A percentile compares a stretch with the other conserved stretches of the same genome.
phyloP scores from a whole-genome alignment of 2,888 invertebrate genomes.

The Troglohyphantes excavatus region DNA sequence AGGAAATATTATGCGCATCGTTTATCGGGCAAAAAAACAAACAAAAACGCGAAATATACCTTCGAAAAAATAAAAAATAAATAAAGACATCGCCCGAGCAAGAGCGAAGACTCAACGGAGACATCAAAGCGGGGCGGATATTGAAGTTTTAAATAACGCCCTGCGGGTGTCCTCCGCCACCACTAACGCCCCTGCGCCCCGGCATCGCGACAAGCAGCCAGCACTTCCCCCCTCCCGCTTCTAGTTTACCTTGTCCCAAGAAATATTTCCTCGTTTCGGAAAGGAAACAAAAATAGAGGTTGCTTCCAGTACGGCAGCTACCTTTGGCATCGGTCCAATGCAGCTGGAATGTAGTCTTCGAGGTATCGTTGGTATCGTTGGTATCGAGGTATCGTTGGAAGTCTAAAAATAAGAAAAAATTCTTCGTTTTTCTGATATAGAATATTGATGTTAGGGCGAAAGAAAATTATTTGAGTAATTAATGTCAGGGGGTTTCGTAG shows the following conservation, averaged over 20 bases:
- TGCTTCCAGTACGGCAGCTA: constrained; percentile 10
- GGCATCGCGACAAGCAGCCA: constrained; percentile 28
- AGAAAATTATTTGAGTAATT: no score
- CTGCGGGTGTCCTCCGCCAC: not conserved
- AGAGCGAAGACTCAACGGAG: constrained; percentile 18
- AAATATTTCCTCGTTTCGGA: constrained; percentile 61
- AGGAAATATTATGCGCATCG: constrained; percentile 19
- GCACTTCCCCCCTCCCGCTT: not conserved
- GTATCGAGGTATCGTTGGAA: not conserved
- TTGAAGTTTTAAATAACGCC: constrained; percentile 75
- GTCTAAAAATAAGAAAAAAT: not conserved
- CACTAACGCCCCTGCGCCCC: not conserved
- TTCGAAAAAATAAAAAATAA: not conserved
- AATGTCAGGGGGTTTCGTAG: no score
- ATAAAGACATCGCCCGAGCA: not conserved
- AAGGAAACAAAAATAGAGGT: constrained; percentile 42
- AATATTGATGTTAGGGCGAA: no score
- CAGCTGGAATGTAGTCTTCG: not conserved
- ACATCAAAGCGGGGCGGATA: constrained; percentile 60
- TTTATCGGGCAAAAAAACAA: constrained; percentile 9
- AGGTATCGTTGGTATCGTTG: no score
- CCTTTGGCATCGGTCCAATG: constrained; percentile 45
- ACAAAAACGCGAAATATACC: not conserved
- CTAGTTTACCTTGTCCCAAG: constrained; percentile 60
- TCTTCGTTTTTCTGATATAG: no score